A percentile compares a stretch with the other conserved stretches of the same genome.
Evolutionary conservation across 2,113 vertebrate genomes (phyloP).

Genomic region (Stegostoma tigrinum): DNA sequence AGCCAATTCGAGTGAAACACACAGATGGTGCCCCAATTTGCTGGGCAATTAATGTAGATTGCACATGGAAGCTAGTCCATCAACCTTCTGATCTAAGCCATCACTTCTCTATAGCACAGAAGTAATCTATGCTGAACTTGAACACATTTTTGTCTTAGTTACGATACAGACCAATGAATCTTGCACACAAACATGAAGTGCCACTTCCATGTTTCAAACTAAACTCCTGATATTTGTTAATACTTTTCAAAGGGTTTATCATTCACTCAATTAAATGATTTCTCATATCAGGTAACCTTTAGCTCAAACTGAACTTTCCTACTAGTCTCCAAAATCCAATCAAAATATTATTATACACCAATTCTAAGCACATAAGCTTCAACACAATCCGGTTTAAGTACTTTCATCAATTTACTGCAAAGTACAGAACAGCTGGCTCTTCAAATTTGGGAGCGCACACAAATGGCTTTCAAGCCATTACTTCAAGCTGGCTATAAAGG

Average conservation of each 20-base stretch:
- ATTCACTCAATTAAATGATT: background rate
- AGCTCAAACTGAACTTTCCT: background rate
- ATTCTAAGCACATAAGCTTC: background rate
- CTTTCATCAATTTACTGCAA: background rate
- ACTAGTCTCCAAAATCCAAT: background rate
- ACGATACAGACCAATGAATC: background rate
- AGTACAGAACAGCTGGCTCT: background rate
- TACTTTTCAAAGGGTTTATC: background rate
- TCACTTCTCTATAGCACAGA: background rate
- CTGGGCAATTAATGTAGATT: background rate
- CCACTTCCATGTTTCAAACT: background rate
- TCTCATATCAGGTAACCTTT: background rate
- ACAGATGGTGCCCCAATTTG: background rate
- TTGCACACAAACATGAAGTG: background rate
- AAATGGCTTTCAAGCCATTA: background rate
- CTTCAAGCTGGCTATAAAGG: background rate
- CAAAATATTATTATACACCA: background rate
- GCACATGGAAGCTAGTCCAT: too few species aligned
- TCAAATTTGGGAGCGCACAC: background rate
- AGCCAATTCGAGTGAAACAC: background rate
- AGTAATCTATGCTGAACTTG: background rate
- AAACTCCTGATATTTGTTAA: background rate
- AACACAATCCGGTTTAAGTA: background rate
- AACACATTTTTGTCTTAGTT: background rate
- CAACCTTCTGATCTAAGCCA: background rate